phyloP scores from a whole-genome alignment of 1,140 invertebrate species.

The Caenorhabditis tropicalis region DNA sequence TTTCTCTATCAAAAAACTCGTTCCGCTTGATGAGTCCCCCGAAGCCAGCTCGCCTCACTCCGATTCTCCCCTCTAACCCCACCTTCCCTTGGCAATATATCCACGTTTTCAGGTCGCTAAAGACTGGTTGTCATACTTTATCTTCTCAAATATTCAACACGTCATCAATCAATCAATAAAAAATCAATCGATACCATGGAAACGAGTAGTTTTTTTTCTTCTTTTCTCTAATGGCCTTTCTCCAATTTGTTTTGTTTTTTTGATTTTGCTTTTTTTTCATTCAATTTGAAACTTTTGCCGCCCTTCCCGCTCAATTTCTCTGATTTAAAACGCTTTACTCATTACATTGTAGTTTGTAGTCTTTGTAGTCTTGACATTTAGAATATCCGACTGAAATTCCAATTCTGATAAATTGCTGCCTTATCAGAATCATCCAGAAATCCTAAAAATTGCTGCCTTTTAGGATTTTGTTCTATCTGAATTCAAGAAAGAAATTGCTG shows the following conservation, averaged over 20 bases:
- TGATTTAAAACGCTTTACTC: conserved; percentile 30
- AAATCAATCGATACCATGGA: background rate
- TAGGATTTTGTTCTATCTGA: background rate
- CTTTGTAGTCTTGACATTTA: background rate
- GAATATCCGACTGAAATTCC: background rate
- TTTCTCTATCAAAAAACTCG: background rate
- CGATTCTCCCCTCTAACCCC: conserved; percentile 20
- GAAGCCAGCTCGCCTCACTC: background rate
- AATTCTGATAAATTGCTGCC: conserved; percentile 8
- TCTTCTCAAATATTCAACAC: conserved; percentile 21
- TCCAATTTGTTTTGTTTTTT: background rate
- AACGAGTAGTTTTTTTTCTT: conserved; percentile 23
- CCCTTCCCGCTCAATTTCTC: conserved; percentile 1
- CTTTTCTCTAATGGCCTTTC: background rate
- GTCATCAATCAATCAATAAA: conserved; percentile 26
- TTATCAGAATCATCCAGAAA: background rate
- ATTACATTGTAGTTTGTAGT: background rate
- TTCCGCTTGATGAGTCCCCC: background rate
- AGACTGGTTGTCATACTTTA: background rate
- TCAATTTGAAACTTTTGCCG: background rate
- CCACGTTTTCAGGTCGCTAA: conserved; percentile 37
- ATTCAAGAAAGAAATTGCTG: background rate
- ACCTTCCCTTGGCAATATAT: conserved; percentile 39
- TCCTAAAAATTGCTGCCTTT: conserved; percentile 21
- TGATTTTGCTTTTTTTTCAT: background rate